Evolutionary conservation across 1,140 invertebrate species (phyloP).

Genomic region (Andrena cerasifolii): DNA sequence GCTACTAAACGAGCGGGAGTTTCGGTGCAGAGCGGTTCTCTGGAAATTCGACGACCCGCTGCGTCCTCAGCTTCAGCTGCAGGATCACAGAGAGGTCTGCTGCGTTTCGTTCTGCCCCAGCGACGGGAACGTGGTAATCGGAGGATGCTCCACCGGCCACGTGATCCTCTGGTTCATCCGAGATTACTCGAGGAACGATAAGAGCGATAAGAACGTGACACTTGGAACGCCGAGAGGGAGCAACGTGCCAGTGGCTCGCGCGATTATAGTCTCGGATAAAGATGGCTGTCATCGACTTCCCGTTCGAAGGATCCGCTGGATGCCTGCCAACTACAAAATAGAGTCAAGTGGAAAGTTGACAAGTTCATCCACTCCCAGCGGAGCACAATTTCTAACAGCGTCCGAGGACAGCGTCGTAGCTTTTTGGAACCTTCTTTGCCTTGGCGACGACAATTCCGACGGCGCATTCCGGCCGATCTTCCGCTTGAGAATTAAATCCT

Average conservation of each 20-base stretch:
- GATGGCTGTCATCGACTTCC: constrained; percentile 83
- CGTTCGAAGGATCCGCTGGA: constrained; percentile 86
- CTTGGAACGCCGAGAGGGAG: background rate
- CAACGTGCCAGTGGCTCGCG: constrained; percentile 80
- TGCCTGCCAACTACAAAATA: constrained; percentile 83
- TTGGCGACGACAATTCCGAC: background rate
- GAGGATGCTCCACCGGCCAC: constrained; percentile 87
- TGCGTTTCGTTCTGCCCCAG: constrained; percentile 87
- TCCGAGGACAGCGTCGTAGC: constrained; percentile 85
- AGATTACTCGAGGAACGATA: constrained; percentile 15
- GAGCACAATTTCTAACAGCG: constrained; percentile 85
- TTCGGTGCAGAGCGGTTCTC: constrained; percentile 81
- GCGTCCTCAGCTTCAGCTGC: constrained; percentile 85
- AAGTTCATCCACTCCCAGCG: constrained; percentile 35
- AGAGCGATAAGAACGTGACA: background rate
- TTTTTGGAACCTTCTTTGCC: constrained; percentile 85
- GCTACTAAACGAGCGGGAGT: background rate
- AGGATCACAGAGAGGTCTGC: constrained; percentile 85
- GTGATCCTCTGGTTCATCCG: constrained; percentile 87
- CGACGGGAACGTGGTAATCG: constrained; percentile 85
- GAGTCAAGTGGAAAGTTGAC: constrained; percentile 83
- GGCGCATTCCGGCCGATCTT: constrained; percentile 32
- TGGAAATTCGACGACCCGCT: constrained; percentile 88
- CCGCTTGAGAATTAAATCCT: constrained; percentile 17
- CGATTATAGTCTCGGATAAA: constrained; percentile 83